Evolutionary conservation across 2,888 invertebrate genomes (phyloP), one percentile per base, ranked within the genome.

Genomic region (Apodemia duryi): DNA sequence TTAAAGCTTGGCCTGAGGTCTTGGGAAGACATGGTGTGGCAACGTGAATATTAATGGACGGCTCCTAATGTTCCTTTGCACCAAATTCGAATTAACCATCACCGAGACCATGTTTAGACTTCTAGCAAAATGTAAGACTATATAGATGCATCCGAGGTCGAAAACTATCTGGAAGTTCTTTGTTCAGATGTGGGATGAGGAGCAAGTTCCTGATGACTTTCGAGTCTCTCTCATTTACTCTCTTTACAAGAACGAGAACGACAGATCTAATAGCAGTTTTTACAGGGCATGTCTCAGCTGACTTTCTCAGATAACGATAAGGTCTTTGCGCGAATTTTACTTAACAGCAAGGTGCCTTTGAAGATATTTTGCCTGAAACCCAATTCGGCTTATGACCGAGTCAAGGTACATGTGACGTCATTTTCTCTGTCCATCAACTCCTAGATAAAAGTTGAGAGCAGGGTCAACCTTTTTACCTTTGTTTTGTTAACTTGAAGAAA

Each of bases 401-500:
- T 10, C 35, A 52, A 1, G 64, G 62, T 1, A 62, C 64, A n/a
- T 63, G 61, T 21, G 62, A 65, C n/a, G 65, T 62, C 1, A 67
- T 67, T 49, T 66, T 65, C 49, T 62, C 64, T 10, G n/a, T 66
- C 3, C 65, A 65, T 7, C 66, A 68, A 60, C 57, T 67, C 1
- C 64, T 61, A 49, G 65, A 69, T 21, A 21, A 21, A 21, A 21
- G 21, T 21, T 21, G 21, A 21, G 21, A 21, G 64, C 63, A 68
- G 46, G 28, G 61, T 38, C 62, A 61, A 51, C 66, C 49, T 49
- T 60, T 67, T 38, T 67, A 63, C 28, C 35, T 69, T 7, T 65
- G 65, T 38, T 68, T 67, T 62, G 65, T 64, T 38, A 66, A 69
- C 49, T 13, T 35, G 35, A 2, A 35, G 35, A 35, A 35, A 35